Evolutionary conservation across 2,888 invertebrate species (phyloP), one percentile per base, ranked within the genome.

Genomic region (Drosophila ochracea): DNA sequence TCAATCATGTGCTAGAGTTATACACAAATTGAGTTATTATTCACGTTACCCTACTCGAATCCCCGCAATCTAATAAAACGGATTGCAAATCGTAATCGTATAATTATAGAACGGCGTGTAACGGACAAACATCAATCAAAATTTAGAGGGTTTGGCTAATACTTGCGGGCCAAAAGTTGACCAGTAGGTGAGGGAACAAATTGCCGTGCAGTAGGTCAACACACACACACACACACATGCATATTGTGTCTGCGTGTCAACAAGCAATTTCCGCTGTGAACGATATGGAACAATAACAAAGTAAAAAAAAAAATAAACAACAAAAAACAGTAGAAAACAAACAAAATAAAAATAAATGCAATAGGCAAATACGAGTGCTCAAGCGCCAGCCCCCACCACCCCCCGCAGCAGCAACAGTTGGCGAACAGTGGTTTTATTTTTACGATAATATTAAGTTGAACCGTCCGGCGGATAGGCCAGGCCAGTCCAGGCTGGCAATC

Each of bases 191-290:
- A 72, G 80, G 67, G 70, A 73, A 84, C 82, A 89, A 85, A 89
- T 85, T 84, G 78, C 70, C 82, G 82, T 84, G 72, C 68, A 82
- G 59, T 84, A 82, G 85, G 85, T 89, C 84, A 84, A 16, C 25
- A 65, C 53, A 57, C 66, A 60, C 52, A 30, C 57, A 31, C 41
- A 30, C 0, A 57, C 66, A 39, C 33, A 3, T 31, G 30, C 52
- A 60, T 57, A 63, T 70, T 49, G 73, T 65, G 59, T 63, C 73
- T 89, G 90, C 88, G 88, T 90, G 90, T 88, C 88, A 88, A 88
- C 90, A 82, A 81, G 90, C 84, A 84, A 88, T 88, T 88, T 88
- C 89, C 89, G 74, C 71, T 69, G 68, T 69, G 73, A 76, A 73
- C 76, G 79, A 80, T 73, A 78, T 57, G 61, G 21, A 57, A 65